Percentiles rank a stretch among this genome's conserved stretches.
Evolutionary conservation across 1,140 invertebrate species (phyloP).

Genomic region (Cyphomyrmex costatus): DNA sequence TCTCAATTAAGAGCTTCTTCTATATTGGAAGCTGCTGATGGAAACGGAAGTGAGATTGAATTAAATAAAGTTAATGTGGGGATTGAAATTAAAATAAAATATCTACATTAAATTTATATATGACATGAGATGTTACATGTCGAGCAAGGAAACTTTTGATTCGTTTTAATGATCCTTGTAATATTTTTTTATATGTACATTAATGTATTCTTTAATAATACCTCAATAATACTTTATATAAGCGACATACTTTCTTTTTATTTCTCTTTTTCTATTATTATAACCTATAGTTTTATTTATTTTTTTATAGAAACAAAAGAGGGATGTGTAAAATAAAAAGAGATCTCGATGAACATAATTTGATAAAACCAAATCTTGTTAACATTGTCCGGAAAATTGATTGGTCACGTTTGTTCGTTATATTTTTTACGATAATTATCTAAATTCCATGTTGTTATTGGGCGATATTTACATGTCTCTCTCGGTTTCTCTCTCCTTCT

Average conservation of each 20-base stretch:
- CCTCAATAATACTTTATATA: background rate
- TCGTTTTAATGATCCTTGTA: background rate
- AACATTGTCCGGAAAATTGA: background rate
- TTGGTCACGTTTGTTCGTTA: background rate
- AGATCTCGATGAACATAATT: conserved; percentile 3
- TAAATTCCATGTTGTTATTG: background rate
- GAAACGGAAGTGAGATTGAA: background rate
- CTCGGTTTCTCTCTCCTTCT: background rate
- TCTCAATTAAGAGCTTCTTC: background rate
- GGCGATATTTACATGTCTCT: background rate
- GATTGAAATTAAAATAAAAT: background rate
- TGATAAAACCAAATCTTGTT: background rate
- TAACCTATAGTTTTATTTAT: background rate
- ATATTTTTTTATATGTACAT: background rate
- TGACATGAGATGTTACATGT: background rate
- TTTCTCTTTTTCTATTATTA: background rate
- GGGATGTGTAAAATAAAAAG: background rate
- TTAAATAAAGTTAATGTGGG: background rate
- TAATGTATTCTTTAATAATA: background rate
- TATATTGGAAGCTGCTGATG: background rate
- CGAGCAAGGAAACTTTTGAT: too few relatives aligned
- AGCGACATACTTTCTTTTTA: background rate
- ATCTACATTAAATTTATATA: background rate
- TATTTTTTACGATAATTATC: conserved; percentile 2
- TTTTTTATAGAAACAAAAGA: background rate